Percentiles rank a stretch among this genome's conserved stretches.
These are phyloP conservation scores for Orthonychiurus folsomi DNA, from an alignment of 2,888 invertebrate genomes.

Conservation along the genomic window DNA sequence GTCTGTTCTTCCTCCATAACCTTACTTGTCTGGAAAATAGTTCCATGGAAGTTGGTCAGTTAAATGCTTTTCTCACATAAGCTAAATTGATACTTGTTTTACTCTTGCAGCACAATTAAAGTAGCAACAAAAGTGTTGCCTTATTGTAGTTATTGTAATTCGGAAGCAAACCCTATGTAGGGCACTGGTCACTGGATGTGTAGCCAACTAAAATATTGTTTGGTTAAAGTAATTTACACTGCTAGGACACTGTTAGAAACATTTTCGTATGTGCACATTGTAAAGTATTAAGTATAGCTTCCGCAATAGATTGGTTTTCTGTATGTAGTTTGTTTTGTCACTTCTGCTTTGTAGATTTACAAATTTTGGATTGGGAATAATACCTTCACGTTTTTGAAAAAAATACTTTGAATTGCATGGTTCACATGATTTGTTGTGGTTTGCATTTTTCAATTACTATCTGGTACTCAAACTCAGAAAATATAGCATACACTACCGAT, in stretches of 20 bases:
- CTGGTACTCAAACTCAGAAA: too few relatives aligned
- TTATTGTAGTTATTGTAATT: too few relatives aligned
- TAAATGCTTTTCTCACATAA: too few relatives aligned
- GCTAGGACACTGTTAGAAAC: neutral
- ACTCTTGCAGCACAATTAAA: neutral
- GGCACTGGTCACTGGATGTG: neutral
- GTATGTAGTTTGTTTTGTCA: neutral
- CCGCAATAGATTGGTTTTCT: neutral
- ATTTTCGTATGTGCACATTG: neutral
- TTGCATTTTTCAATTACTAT: too few relatives aligned
- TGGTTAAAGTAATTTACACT: neutral
- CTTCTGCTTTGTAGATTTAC: slow-evolving; percentile 1
- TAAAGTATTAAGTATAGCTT: neutral
- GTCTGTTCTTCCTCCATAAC: too few relatives aligned
- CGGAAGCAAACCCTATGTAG: too few relatives aligned
- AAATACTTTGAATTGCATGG: neutral
- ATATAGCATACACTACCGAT: too few relatives aligned
- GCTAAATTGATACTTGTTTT: too few relatives aligned
- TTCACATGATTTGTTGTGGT: too few relatives aligned
- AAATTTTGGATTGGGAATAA: neutral
- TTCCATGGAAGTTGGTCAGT: too few relatives aligned
- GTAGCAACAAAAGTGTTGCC: neutral
- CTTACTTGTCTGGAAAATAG: too few relatives aligned
- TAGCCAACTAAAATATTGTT: neutral
- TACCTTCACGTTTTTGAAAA: neutral